Evolutionary conservation across 1,140 invertebrate genomes (phyloP).

Genomic region (Heliconius hermathena): DNA sequence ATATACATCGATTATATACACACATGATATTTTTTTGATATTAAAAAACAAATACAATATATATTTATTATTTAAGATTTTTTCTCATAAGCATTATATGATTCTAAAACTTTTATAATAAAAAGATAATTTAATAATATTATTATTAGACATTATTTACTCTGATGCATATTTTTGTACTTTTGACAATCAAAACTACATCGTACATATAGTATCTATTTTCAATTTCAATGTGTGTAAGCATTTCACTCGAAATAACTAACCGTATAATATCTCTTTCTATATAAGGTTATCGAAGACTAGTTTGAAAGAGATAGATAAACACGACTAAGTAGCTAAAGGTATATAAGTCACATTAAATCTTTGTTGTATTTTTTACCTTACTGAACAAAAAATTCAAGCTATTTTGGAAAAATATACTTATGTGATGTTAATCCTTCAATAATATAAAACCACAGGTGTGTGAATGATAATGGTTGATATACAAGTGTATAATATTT

Average conservation of each 20-base stretch:
- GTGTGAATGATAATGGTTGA: conserved; percentile 48
- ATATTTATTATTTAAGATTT: too few species aligned
- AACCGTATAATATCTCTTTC: neutral
- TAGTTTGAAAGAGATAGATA: conserved; percentile 13
- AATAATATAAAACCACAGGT: conserved; percentile 39
- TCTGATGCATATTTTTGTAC: neutral
- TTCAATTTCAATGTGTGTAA: conserved; percentile 1
- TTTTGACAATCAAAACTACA: neutral
- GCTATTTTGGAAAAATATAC: neutral
- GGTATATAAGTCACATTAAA: neutral
- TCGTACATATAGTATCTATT: neutral
- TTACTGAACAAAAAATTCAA: neutral
- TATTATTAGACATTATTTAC: neutral
- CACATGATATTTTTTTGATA: too few species aligned
- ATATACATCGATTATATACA: too few species aligned
- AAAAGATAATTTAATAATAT: neutral
- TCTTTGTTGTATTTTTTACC: neutral
- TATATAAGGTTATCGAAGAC: neutral
- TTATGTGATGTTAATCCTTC: neutral
- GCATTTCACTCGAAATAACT: neutral
- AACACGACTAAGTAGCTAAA: neutral
- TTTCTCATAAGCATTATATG: too few species aligned
- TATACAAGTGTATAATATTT: conserved; percentile 42
- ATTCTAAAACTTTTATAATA: too few species aligned
- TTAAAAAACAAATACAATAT: too few species aligned